phyloP scores from a whole-genome alignment of 2,797 vertebrate genomes.

The Mustela erminea region DNA sequence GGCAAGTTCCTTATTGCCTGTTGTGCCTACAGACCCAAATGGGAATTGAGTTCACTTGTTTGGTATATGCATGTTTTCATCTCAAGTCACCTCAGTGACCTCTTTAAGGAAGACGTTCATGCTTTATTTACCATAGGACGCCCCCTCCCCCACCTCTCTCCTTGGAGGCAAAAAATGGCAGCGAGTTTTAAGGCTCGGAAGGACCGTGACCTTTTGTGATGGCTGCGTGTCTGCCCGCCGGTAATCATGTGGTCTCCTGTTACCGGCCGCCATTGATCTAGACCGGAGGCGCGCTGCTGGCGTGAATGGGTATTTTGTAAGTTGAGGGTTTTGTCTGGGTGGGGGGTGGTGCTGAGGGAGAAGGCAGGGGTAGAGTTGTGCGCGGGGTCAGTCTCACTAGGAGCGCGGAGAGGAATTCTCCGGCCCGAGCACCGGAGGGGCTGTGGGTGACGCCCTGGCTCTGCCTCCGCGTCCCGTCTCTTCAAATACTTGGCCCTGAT shows the following conservation, averaged over 20 bases:
- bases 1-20: neutral
- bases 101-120: neutral
- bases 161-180: neutral
- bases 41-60: neutral
- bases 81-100: conserved; percentile 11
- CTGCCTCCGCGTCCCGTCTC: conserved; percentile 47
- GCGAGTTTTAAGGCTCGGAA: neutral
- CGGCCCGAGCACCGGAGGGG: conserved; percentile 1
- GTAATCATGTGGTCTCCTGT: neutral
- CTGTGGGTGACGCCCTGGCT: conserved; percentile 1
- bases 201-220: neutral
- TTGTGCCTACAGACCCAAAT: neutral
- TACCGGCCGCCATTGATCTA: neutral
- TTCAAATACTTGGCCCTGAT: conserved; percentile 60
- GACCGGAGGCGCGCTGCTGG: neutral
- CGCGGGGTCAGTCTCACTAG: neutral
- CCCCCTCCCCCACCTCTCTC: neutral
- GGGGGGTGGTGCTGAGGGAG: no score
- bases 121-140: neutral
- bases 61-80: neutral
- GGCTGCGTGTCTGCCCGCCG: neutral
- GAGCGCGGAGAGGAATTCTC: conserved; percentile 3
- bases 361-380: neutral
- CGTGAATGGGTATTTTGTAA: conserved; percentile 56
- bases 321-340: neutral